These are phyloP conservation scores for Acholoe squamosa DNA, from an alignment of 2,888 invertebrate genomes.

Conservation along the genomic window DNA sequence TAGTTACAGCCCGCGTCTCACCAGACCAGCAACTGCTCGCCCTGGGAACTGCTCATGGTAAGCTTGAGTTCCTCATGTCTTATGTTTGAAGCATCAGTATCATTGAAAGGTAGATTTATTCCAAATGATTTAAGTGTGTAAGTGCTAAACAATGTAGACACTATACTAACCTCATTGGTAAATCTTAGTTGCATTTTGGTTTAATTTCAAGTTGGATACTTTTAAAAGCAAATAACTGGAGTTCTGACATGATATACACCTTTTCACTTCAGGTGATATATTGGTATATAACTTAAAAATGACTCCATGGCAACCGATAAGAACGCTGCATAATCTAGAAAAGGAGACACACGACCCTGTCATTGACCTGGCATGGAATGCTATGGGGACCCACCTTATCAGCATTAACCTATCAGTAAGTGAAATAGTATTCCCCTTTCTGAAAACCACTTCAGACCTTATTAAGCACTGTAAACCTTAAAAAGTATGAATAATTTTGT, in stretches of 20 bases:
- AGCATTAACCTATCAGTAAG: constrained; percentile 51
- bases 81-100: neutral
- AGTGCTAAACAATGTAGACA: too few relatives aligned
- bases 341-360: constrained; percentile 40
- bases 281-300: constrained; percentile 34
- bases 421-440: neutral
- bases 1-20: constrained; percentile 71
- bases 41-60: constrained; percentile 73
- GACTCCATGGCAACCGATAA: constrained; percentile 44
- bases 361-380: constrained; percentile 10
- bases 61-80: neutral
- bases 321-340: constrained; percentile 31
- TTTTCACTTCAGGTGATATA: constrained; percentile 44
- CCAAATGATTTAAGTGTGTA: too few relatives aligned
- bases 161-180: too few relatives aligned
- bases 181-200: too few relatives aligned
- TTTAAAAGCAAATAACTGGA: too few relatives aligned
- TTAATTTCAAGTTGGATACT: too few relatives aligned
- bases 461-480: too few relatives aligned
- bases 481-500: too few relatives aligned
- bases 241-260: neutral
- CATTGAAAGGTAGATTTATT: too few relatives aligned
- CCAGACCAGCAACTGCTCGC: constrained; percentile 75
- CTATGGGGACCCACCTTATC: neutral
- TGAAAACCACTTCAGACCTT: too few relatives aligned